A percentile compares a stretch with the other conserved stretches of the same genome.
Evolutionary conservation across 2,797 vertebrate genomes (phyloP).

Genomic region (Galagoides demidoff): DNA sequence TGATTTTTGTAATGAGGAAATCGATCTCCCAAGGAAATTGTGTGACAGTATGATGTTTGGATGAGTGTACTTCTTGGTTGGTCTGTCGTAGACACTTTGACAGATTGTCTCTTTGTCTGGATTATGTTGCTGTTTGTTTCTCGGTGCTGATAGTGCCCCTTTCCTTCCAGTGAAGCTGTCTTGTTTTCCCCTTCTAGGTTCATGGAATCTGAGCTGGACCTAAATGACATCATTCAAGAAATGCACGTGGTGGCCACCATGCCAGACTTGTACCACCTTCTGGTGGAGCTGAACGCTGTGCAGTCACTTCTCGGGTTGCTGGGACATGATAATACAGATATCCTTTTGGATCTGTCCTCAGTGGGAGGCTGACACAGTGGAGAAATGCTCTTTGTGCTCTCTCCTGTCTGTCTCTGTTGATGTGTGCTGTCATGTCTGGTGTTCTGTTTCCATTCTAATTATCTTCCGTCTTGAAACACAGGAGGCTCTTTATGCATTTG

Average conservation of each 20-base stretch:
- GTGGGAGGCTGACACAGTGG: neutral
- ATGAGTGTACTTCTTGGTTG: constrained; percentile 61
- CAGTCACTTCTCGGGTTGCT: constrained; percentile 96
- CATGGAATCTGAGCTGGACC: constrained; percentile 98
- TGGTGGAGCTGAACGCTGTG: constrained; percentile 97
- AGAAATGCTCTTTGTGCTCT: constrained; percentile 47
- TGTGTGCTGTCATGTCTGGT: constrained; percentile 54
- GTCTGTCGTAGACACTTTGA: constrained; percentile 70
- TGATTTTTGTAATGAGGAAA: constrained; percentile 73
- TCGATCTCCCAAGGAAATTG: constrained; percentile 62
- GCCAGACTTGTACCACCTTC: constrained; percentile 97
- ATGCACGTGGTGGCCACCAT: constrained; percentile 99
- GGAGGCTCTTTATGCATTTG: neutral
- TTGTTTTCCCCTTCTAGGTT: constrained; percentile 89
- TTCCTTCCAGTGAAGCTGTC: constrained; percentile 44
- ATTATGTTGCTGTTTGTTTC: neutral
- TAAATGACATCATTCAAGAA: constrained; percentile 99
- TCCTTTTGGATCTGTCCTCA: constrained; percentile 88
- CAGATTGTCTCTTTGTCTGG: constrained; percentile 62
- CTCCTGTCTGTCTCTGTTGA: constrained; percentile 62
- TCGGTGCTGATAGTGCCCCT: neutral
- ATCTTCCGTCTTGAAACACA: constrained; percentile 63
- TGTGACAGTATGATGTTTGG: neutral
- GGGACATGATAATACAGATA: constrained; percentile 99
- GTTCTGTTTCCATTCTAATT: constrained; percentile 65